phyloP scores from a whole-genome alignment of 2,113 vertebrate species.

The Chiloscyllium plagiosum region DNA sequence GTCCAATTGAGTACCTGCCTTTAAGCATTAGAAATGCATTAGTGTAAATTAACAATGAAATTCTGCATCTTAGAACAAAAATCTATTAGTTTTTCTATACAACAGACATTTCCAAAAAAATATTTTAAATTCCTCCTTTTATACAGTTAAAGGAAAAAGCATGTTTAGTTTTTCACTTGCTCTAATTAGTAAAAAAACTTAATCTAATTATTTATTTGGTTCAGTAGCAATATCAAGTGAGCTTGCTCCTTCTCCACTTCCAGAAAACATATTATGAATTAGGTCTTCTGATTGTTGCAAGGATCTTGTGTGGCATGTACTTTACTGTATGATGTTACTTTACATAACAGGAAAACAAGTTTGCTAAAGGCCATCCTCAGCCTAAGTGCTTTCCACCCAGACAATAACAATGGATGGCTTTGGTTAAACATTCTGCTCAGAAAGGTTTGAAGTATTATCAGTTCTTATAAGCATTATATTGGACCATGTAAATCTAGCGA shows the following conservation, averaged over 20 bases:
- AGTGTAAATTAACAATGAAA: not conserved
- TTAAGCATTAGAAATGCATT: not conserved
- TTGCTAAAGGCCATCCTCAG: not conserved
- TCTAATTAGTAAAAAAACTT: not conserved
- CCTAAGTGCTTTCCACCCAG: not conserved
- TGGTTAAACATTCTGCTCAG: not conserved
- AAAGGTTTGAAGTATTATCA: not conserved
- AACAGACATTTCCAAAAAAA: not conserved
- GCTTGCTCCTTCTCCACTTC: not conserved
- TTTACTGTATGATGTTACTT: not conserved
- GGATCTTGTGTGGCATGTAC: not conserved
- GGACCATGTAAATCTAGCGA: not conserved
- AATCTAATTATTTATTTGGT: not conserved
- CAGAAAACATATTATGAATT: not conserved
- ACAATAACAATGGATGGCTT: not conserved
- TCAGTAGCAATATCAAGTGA: not conserved
- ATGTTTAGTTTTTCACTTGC: not conserved
- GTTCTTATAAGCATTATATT: not conserved
- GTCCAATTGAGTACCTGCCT: no score
- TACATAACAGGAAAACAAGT: not conserved
- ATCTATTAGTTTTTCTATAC: not conserved
- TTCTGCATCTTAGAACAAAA: not conserved
- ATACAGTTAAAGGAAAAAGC: not conserved
- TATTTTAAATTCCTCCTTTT: not conserved
- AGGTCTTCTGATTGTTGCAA: not conserved